A percentile compares a stretch with the other conserved stretches of the same genome.
These are phyloP conservation scores for Acrocephalus arundinaceus DNA, from an alignment of 2,113 vertebrate species.

Conservation along the genomic window DNA sequence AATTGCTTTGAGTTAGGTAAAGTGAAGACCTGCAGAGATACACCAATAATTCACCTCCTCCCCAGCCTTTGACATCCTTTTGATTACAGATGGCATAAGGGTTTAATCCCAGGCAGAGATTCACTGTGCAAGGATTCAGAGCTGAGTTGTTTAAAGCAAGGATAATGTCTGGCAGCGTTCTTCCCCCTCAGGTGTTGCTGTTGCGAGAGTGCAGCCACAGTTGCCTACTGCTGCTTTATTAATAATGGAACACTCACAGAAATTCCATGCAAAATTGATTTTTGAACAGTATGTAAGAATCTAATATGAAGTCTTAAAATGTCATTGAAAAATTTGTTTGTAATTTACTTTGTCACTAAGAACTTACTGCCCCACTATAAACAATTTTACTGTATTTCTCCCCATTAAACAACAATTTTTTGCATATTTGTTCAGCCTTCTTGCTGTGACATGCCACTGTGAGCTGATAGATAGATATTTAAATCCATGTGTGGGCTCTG, in stretches of 20 bases:
- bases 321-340: slow-evolving; percentile 79
- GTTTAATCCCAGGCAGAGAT: not conserved
- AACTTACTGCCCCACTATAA: slow-evolving; percentile 61
- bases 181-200: slow-evolving; percentile 40
- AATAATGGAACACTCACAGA: slow-evolving; percentile 75
- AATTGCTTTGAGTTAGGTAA: not conserved
- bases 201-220: slow-evolving; percentile 32
- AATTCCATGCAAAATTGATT: slow-evolving; percentile 79
- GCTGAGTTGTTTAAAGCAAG: not conserved
- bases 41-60: not conserved
- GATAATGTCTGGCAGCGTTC: slow-evolving; percentile 1
- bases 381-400: slow-evolving; percentile 72
- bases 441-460: slow-evolving; percentile 61
- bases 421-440: slow-evolving; percentile 71
- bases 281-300: slow-evolving; percentile 75
- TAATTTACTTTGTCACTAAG: slow-evolving; percentile 71
- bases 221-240: slow-evolving; percentile 72
- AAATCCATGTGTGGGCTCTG: slow-evolving; percentile 48
- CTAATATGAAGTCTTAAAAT: slow-evolving; percentile 73
- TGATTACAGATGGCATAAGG: not conserved
- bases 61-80: not conserved
- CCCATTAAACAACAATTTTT: slow-evolving; percentile 71
- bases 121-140: too few species aligned
- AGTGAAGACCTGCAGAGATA: not conserved
- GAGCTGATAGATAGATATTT: slow-evolving; percentile 65